These are phyloP conservation scores for Heliocidaris tuberculata DNA, from an alignment of 35 echinoderm and acorn worm genomes.

Conservation along the genomic window DNA sequence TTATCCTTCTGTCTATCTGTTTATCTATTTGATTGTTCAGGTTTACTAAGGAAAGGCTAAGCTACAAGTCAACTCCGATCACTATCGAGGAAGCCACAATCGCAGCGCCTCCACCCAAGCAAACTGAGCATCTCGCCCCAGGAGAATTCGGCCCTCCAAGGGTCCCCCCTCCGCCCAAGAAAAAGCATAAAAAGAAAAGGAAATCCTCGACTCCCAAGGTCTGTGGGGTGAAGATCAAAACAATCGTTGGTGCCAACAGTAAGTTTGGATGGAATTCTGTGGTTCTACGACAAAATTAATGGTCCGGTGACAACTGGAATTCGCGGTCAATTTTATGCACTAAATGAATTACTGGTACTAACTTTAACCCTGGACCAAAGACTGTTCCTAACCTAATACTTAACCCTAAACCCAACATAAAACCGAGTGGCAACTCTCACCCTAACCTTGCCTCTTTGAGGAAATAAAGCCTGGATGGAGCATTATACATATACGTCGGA, in stretches of 20 bases:
- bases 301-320: too few species aligned
- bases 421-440: too few species aligned
- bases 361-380: too few species aligned
- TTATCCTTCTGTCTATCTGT: too few species aligned
- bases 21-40: background rate
- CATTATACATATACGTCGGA: too few species aligned
- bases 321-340: too few species aligned
- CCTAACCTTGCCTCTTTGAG: too few species aligned
- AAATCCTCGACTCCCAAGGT: conserved; percentile 65
- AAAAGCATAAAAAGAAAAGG: conserved; percentile 65
- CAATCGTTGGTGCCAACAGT: conserved; percentile 73
- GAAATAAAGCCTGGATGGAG: too few species aligned
- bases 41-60: background rate
- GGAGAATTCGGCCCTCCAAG: conserved; percentile 40
- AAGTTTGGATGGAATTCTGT: background rate
- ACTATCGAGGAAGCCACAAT: background rate
- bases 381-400: too few species aligned
- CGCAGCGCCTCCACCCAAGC: background rate
- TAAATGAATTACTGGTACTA: too few species aligned
- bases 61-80: background rate
- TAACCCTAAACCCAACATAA: too few species aligned
- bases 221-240: conserved; percentile 89
- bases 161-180: conserved; percentile 40
- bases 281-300: too few species aligned
- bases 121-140: background rate